Percentiles rank a stretch among this genome's conserved stretches.
Evolutionary conservation across 2,888 invertebrate species (phyloP).

Genomic region (Torymus aiolomorphi): DNA sequence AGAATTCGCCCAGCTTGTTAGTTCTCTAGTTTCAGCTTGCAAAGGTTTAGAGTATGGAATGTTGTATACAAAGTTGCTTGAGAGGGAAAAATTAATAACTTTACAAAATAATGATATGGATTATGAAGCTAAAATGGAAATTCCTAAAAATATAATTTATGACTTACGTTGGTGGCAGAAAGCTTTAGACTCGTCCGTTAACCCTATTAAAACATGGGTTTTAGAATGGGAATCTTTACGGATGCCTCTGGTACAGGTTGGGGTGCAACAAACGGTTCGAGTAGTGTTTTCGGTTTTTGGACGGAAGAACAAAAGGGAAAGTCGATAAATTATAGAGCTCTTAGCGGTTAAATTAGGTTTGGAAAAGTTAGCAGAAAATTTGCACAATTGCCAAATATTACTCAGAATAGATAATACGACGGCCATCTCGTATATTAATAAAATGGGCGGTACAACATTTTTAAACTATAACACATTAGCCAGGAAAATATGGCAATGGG

Average conservation of each 20-base stretch:
- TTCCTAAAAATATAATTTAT: slow-evolving; percentile 26
- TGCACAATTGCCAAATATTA: slow-evolving; percentile 50
- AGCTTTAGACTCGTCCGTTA: slow-evolving; percentile 4
- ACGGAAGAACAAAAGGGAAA: not conserved
- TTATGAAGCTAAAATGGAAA: slow-evolving; percentile 35
- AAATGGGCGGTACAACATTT: slow-evolving; percentile 58
- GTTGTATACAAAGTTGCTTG: slow-evolving; percentile 47
- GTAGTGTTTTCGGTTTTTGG: slow-evolving; percentile 46
- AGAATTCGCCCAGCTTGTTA: slow-evolving; percentile 48
- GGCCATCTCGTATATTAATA: slow-evolving; percentile 54
- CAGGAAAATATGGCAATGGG: slow-evolving; percentile 59
- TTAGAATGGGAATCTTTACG: slow-evolving; percentile 40
- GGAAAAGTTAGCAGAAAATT: slow-evolving; percentile 28
- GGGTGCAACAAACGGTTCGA: slow-evolving; percentile 30
- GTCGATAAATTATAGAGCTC: slow-evolving; percentile 14
- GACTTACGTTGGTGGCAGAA: slow-evolving; percentile 51
- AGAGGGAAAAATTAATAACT: slow-evolving; percentile 47
- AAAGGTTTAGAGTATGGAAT: slow-evolving; percentile 51
- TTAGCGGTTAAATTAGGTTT: slow-evolving; percentile 25
- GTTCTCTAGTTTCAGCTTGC: slow-evolving; percentile 42
- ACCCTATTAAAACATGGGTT: slow-evolving; percentile 25
- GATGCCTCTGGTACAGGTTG: slow-evolving; percentile 52
- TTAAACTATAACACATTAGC: slow-evolving; percentile 53
- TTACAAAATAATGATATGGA: slow-evolving; percentile 29
- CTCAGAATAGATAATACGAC: slow-evolving; percentile 58